These are phyloP conservation scores for Hestina assimilis DNA, from an alignment of 1,140 invertebrate genomes.

Conservation along the genomic window DNA sequence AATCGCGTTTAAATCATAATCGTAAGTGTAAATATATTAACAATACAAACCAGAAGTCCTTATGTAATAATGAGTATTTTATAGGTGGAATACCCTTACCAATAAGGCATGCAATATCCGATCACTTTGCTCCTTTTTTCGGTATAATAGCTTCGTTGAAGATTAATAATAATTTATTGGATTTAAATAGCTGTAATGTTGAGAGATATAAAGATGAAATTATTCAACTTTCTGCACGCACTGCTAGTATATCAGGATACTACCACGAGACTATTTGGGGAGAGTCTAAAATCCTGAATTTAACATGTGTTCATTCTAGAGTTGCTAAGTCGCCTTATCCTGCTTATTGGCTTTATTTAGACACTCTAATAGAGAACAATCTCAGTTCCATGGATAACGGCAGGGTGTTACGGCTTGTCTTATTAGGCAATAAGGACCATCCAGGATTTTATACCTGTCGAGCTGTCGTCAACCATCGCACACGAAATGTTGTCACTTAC, in stretches of 20 bases:
- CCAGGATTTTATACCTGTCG: constrained; percentile 66
- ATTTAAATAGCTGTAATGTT: constrained; percentile 47
- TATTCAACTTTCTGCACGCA: constrained; percentile 56
- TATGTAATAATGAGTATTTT: constrained; percentile 60
- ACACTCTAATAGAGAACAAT: constrained; percentile 34
- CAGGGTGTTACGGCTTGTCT: constrained; percentile 47
- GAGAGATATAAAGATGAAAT: constrained; percentile 49
- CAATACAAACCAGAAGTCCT: constrained; percentile 1
- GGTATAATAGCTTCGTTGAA: constrained; percentile 52
- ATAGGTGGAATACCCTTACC: constrained; percentile 50
- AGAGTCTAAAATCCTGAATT: constrained; percentile 54
- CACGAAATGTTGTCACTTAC: constrained; percentile 59
- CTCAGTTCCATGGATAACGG: constrained; percentile 48
- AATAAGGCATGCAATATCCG: constrained; percentile 32
- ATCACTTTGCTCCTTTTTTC: constrained; percentile 46
- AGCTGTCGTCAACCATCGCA: constrained; percentile 39
- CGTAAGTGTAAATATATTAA: too few relatives aligned
- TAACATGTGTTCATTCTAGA: constrained; percentile 58
- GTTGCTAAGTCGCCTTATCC: constrained; percentile 23
- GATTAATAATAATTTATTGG: constrained; percentile 45
- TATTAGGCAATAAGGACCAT: constrained; percentile 42
- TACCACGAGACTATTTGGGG: constrained; percentile 65
- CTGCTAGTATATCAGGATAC: constrained; percentile 59
- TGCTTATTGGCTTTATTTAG: constrained; percentile 57
- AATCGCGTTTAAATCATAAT: too few relatives aligned